Conservation (phyloP, 2,113 vertebrate genomes). For the Poicephalus gulielmi region DNA sequence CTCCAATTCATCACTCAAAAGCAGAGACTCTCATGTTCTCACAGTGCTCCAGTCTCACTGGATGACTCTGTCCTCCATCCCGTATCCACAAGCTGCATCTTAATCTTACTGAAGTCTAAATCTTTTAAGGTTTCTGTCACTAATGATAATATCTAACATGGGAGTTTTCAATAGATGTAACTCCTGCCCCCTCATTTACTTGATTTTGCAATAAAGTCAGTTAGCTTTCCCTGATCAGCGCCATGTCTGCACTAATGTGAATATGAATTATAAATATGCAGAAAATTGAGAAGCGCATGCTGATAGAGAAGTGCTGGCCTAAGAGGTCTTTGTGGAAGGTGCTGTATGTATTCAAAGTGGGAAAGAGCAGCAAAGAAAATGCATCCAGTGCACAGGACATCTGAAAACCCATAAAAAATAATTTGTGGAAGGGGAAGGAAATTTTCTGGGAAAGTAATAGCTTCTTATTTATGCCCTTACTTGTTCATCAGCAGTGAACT, state of each 20-base stretch:
- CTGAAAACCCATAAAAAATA: conserved; percentile 37
- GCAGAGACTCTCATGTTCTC: not conserved
- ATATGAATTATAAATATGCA: not conserved
- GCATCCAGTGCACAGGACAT: not conserved
- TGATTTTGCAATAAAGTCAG: not conserved
- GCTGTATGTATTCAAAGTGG: not conserved
- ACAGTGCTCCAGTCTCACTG: not conserved
- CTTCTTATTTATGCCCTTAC: conserved; percentile 28
- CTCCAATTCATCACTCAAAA: not conserved
- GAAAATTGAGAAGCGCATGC: not conserved
- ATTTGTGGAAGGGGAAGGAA: conserved; percentile 32
- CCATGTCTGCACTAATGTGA: not conserved
- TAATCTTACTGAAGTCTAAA: not conserved
- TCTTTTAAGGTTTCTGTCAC: not conserved
- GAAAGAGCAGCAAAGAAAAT: conserved; percentile 13
- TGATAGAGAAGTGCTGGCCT: not conserved
- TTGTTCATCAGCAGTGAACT: not conserved
- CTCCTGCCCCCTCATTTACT: not conserved
- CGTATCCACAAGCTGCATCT: not conserved
- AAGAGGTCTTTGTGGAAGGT: not conserved
- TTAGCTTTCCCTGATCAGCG: not conserved
- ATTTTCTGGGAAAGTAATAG: conserved; percentile 20
- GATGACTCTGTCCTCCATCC: not conserved
- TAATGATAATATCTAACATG: not conserved
- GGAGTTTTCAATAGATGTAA: not conserved